phyloP scores from a whole-genome alignment of 2,113 vertebrate species.

The Benitochromis conjunctus region DNA sequence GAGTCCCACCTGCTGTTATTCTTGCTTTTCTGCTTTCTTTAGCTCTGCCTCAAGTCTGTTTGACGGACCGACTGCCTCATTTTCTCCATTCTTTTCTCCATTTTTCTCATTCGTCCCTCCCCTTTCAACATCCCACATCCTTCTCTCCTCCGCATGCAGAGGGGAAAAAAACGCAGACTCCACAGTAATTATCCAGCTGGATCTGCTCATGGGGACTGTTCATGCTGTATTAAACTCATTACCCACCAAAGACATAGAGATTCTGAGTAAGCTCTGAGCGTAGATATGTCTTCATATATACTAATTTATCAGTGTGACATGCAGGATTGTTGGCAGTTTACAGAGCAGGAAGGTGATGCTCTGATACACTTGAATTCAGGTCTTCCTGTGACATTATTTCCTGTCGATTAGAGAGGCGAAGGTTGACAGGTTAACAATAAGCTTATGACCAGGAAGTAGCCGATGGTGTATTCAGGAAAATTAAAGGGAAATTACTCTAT shows the following conservation, averaged over 20 bases:
- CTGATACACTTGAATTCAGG: background rate
- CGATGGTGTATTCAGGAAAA: background rate
- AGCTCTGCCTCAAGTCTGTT: conserved; percentile 1
- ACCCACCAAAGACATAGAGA: conserved; percentile 1
- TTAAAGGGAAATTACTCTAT: background rate
- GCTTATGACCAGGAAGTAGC: background rate
- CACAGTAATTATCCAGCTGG: conserved; percentile 53
- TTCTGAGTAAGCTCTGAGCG: background rate
- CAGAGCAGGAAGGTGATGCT: background rate
- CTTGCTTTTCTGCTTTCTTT: conserved; percentile 9
- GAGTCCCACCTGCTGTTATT: conserved; percentile 32
- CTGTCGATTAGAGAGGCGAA: background rate
- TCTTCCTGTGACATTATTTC: background rate
- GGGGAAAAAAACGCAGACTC: conserved; percentile 51
- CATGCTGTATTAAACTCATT: conserved; percentile 31
- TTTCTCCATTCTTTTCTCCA: conserved; percentile 51
- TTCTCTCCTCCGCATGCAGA: conserved; percentile 34
- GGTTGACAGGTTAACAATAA: background rate
- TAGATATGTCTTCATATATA: background rate
- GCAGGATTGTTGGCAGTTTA: background rate
- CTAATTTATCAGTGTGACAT: background rate
- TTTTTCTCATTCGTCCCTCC: conserved; percentile 41
- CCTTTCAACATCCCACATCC: conserved; percentile 56
- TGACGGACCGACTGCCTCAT: conserved; percentile 10
- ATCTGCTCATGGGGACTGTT: conserved; percentile 38